Base-by-base conservation (phyloP, 2,797 vertebrate species). In the Ceyx erithaca region DNA sequence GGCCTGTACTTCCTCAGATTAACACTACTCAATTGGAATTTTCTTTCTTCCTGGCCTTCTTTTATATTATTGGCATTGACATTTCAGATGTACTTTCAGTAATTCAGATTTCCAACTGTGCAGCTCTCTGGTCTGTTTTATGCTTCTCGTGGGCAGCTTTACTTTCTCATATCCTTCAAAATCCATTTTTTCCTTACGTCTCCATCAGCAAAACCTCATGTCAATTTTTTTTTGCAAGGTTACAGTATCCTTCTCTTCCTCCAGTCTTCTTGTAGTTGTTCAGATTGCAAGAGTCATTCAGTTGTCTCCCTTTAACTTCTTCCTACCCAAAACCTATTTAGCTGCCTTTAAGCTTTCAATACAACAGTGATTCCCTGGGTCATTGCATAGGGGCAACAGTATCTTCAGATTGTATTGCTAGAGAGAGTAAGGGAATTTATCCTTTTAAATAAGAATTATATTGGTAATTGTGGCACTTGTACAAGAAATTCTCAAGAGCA, bases 61-160 rank as follows among this genome's bases (percentile, higher is more conserved):
- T 78, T 80, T 71, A 64, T 58, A 30, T 35, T 83, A 86, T 63
- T 84, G 40, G 30, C 73, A 80, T 45, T 76, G 51, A 58, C 30
- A 75, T 85, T 93, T 93, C 76, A 89, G 43, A 78, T 59, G 23
- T 62, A 73, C 33, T 93, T 92, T 43, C 40, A 71, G 62, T 59
- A 80, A 92, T 75, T 85, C 43, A 37, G 1, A 58, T 92, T 91
- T 76, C 72, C n/a, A 87, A 30, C 40, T 72, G 54, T 30, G 46
- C 10, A 10, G 28, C 85, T 78, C 66, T 87, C 58, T 95, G 75
- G 82, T 31, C 35, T 61, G 16, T 45, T 37, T 78, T 49, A 54
- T 35, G 18, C 22, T 68, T 89, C 51, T 83, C 1, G 4, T 35
- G 37, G 49, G 26, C 23, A 43, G 10, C 15, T 91, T 80, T 63